Base-by-base conservation (phyloP, 2,888 invertebrate genomes). In the Synanthedon formicaeformis region DNA sequence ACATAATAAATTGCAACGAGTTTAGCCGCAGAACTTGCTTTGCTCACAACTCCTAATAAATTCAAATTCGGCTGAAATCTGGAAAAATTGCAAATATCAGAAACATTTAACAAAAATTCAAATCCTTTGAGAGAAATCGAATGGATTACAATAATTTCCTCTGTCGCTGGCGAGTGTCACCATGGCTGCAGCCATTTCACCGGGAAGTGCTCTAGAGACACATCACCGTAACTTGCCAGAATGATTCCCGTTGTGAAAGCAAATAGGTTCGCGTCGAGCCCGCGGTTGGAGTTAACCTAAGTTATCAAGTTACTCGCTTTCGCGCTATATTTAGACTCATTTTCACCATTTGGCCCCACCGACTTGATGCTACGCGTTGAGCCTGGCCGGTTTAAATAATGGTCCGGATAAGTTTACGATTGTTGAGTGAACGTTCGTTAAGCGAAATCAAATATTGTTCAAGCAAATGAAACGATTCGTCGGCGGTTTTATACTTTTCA, bases 241-340 rank as follows among this genome's bases (percentile, higher is more conserved):
- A 73, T 74, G 66, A 74, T 71, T 66, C 68, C 63, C 69, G 67
- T 66, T 67, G 66, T 63, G 63, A 66, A 65, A 62, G 63, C 69
- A 62, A 64, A 63, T 61, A 62, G 56, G 53, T 57, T 45, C 11
- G 14, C n/a, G 13, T 45, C n/a, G 45, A 45, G 45, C 14, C n/a
- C 45, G 45, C 45, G 23, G 23, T 23, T 23, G 23, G 23, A 23
- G 1, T 23, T 23, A 23, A 23, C 23, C 23, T 23, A 23, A 45
- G 14, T 13, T 12, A 13, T 45, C 45, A 45, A 6, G 14, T 14
- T 6, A 6, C 14, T 45, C 23, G 23, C 23, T 23, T 23, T 5
- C 23, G 23, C 5, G 4, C 23, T 23, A 23, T 23, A 23, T 23
- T 5, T 23, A 23, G 23, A 23, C 23, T 23, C 23, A 23, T 23